phyloP scores from a whole-genome alignment of 2,113 vertebrate genomes.

The Sminthopsis crassicaudata region DNA sequence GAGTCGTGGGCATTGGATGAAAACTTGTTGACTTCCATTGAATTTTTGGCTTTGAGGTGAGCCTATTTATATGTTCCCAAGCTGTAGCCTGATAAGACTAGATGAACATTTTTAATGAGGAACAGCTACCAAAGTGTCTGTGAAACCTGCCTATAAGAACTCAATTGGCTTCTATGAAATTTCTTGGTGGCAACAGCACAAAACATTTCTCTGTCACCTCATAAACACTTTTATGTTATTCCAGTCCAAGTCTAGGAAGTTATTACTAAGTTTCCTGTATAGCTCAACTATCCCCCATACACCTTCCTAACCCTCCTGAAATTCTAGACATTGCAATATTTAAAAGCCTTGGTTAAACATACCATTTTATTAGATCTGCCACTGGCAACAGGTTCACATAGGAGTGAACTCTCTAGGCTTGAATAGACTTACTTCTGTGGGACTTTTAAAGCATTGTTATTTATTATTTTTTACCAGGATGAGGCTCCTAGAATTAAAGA shows the following conservation, averaged over 20 bases:
- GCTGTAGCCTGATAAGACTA: neutral
- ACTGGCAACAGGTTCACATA: neutral
- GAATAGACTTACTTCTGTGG: neutral
- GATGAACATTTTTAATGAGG: neutral
- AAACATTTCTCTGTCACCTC: conserved; percentile 10
- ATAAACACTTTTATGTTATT: neutral
- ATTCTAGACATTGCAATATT: neutral
- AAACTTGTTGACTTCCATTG: neutral
- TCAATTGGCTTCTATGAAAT: neutral
- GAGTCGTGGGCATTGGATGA: no score
- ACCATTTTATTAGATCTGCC: neutral
- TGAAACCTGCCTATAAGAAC: neutral
- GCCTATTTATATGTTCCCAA: neutral
- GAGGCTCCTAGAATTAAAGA: neutral
- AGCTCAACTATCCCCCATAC: neutral
- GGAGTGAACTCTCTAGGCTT: neutral
- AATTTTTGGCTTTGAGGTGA: neutral
- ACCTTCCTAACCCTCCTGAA: neutral
- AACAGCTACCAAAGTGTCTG: neutral
- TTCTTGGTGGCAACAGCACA: neutral
- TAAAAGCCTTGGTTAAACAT: neutral
- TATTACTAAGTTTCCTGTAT: neutral
- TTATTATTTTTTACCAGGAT: neutral
- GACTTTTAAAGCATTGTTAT: neutral
- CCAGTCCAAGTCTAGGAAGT: conserved; percentile 1